These are phyloP conservation scores for Tauraco hartlaubi DNA, from an alignment of 2,797 vertebrate species.

Conservation along the genomic window DNA sequence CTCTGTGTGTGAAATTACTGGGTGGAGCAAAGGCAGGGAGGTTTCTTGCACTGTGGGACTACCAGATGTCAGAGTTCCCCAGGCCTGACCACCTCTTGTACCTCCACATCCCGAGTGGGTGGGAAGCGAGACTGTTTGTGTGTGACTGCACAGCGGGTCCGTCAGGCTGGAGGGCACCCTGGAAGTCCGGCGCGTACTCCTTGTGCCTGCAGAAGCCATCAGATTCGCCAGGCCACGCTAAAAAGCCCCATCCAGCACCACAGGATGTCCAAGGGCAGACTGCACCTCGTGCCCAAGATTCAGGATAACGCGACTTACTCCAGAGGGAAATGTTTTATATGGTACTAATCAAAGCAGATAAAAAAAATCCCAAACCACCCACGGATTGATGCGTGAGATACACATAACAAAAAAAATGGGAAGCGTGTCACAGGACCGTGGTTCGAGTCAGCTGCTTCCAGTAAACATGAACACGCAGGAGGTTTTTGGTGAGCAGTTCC, in stretches of 20 bases:
- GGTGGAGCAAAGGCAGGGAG: neutral
- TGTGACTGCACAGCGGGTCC: neutral
- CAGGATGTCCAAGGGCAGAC: neutral
- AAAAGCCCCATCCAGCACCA: neutral
- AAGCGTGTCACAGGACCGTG: neutral
- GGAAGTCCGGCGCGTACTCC: neutral
- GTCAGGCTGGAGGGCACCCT: neutral
- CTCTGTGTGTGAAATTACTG: neutral
- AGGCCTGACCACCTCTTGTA: neutral
- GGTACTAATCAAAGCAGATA: neutral
- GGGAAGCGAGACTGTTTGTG: neutral
- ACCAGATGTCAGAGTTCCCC: neutral
- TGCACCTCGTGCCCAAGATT: neutral
- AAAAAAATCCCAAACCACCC: neutral
- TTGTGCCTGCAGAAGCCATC: neutral
- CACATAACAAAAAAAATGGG: neutral
- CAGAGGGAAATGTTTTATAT: neutral
- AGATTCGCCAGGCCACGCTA: fast-evolving
- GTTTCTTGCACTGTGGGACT: neutral
- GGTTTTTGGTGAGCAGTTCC: neutral
- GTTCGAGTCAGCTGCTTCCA: neutral
- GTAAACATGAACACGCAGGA: neutral
- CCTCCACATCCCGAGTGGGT: fast-evolving
- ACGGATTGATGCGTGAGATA: neutral
- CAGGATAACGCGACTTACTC: neutral